Percentiles rank a stretch among this genome's conserved stretches.
phyloP scores from a whole-genome alignment of 53 echinoderm and acorn worm species.

The Apostichopus leukothele region DNA sequence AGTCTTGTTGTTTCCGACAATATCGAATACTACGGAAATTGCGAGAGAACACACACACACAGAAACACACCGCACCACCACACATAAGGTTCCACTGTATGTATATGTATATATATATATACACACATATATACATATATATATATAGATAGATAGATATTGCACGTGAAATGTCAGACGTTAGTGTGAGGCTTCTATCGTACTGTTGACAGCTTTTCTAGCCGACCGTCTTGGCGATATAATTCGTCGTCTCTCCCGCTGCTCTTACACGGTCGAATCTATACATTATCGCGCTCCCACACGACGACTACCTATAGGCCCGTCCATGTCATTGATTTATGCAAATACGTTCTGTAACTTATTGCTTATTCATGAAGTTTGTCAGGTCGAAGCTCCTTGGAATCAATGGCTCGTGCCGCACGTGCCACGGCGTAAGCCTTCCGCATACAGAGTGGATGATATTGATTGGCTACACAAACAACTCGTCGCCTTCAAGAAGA shows the following conservation, averaged over 20 bases:
- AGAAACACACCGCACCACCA: too few species aligned
- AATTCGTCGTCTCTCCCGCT: slow-evolving; percentile 7
- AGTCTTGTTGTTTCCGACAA: too few species aligned
- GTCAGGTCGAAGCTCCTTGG: neutral
- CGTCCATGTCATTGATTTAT: slow-evolving; percentile 33
- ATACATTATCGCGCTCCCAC: slow-evolving; percentile 1
- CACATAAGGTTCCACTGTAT: too few species aligned
- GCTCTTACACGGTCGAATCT: slow-evolving; percentile 2
- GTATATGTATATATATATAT: too few species aligned
- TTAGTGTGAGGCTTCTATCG: slow-evolving; percentile 27
- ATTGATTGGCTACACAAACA: slow-evolving; percentile 46
- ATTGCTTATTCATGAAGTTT: slow-evolving; percentile 48
- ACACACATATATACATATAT: too few species aligned
- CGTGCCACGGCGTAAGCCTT: slow-evolving; percentile 46
- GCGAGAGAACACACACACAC: neutral
- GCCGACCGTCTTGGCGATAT: slow-evolving; percentile 32
- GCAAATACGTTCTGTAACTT: slow-evolving; percentile 33
- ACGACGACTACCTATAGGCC: neutral
- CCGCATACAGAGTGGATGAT: slow-evolving; percentile 39
- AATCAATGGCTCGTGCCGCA: slow-evolving; percentile 46
- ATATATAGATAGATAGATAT: neutral
- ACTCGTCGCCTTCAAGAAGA: slow-evolving; percentile 38
- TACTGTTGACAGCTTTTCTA: slow-evolving; percentile 43
- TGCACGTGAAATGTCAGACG: slow-evolving; percentile 46
- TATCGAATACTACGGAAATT: neutral